Percentiles rank a stretch among this genome's conserved stretches.
Evolutionary conservation across 2,797 vertebrate genomes (phyloP).

Genomic region (Urocyon cinereoargenteus): DNA sequence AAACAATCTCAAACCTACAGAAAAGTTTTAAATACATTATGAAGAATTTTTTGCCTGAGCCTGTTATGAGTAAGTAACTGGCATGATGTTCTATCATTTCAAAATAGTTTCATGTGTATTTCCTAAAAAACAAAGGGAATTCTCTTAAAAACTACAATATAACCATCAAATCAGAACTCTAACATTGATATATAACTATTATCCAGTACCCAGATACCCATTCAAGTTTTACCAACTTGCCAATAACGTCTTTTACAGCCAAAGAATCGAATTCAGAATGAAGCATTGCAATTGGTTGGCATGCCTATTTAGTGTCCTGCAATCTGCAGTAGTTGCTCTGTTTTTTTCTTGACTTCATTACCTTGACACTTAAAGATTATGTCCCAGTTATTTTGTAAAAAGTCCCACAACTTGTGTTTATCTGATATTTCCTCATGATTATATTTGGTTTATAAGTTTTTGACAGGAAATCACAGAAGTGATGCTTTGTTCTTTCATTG

Average conservation of each 20-base stretch:
- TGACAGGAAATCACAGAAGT: slow-evolving; percentile 30
- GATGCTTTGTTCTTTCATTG: slow-evolving; percentile 56
- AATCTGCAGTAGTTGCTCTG: not conserved
- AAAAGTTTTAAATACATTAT: not conserved
- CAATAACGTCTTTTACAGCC: slow-evolving; percentile 7
- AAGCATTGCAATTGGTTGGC: slow-evolving; percentile 24
- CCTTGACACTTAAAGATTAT: slow-evolving; percentile 30
- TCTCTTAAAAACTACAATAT: slow-evolving; percentile 40
- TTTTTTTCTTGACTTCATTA: slow-evolving; percentile 52
- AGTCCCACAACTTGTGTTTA: slow-evolving; percentile 28
- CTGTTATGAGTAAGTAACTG: not conserved
- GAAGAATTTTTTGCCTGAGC: not conserved
- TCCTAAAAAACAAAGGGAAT: not conserved
- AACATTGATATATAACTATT: not conserved
- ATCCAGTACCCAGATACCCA: not conserved
- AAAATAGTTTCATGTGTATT: slow-evolving; percentile 34
- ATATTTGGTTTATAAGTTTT: slow-evolving; percentile 42
- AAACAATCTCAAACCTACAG: not conserved
- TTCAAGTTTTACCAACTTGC: slow-evolving; percentile 23
- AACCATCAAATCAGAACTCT: slow-evolving; percentile 33
- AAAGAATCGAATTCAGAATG: slow-evolving; percentile 41
- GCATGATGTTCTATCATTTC: slow-evolving; percentile 10
- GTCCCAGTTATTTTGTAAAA: slow-evolving; percentile 31
- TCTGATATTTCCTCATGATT: slow-evolving; percentile 52
- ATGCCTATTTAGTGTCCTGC: not conserved